Conservation (phyloP, 2,113 vertebrate genomes). For the Paracanthobrama guichenoti region DNA sequence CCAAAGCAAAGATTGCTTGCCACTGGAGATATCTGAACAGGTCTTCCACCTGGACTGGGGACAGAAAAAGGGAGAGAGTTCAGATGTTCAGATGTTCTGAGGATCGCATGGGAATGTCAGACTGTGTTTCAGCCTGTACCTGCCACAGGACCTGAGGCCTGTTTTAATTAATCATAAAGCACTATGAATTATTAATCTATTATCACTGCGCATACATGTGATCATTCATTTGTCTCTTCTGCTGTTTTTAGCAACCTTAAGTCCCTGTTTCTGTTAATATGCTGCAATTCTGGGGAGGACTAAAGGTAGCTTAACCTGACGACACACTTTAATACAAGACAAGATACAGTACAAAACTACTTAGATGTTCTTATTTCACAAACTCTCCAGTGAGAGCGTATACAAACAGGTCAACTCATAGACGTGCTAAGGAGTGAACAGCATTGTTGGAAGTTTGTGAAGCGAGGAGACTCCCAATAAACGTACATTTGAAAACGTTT, state of each 20-base stretch:
- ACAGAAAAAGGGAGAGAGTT: constrained; percentile 52
- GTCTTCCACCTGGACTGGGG: constrained; percentile 52
- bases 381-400: constrained; percentile 17
- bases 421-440: background rate
- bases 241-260: constrained; percentile 62
- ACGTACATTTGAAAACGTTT: background rate
- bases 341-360: background rate
- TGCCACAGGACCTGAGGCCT: constrained; percentile 75
- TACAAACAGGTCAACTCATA: constrained; percentile 24
- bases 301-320: constrained; percentile 56
- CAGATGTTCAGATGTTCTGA: constrained; percentile 58
- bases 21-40: constrained; percentile 37
- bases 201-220: constrained; percentile 72
- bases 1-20: constrained; percentile 44
- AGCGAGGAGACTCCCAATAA: background rate
- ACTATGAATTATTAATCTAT: constrained; percentile 80
- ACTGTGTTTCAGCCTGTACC: constrained; percentile 71
- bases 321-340: constrained; percentile 47
- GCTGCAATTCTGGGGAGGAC: constrained; percentile 51
- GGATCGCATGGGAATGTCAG: constrained; percentile 72
- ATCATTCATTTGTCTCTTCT: constrained; percentile 63
- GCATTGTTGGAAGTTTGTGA: background rate
- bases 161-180: constrained; percentile 81
- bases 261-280: constrained; percentile 67
- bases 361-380: constrained; percentile 20